A percentile compares a stretch with the other conserved stretches of the same genome.
Conservation (phyloP, 2,888 invertebrate genomes). For the Atethmia centrago region DNA sequence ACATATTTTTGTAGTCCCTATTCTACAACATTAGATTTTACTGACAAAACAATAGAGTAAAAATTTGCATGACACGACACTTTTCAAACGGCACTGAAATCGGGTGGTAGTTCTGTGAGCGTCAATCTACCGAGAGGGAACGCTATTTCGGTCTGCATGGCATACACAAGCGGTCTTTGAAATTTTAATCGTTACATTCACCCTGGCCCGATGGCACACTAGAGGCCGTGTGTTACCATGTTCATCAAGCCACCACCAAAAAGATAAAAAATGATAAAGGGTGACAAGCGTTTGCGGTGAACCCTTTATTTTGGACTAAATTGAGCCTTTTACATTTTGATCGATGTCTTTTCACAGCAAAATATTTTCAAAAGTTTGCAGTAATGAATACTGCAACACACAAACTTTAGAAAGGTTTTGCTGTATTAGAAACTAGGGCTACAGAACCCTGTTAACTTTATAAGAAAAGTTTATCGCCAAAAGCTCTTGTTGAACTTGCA, state of each 20-base stretch:
- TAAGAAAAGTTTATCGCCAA: slow-evolving; percentile 45
- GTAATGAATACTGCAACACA: too few relatives aligned
- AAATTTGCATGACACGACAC: slow-evolving; percentile 71
- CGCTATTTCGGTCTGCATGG: slow-evolving; percentile 87
- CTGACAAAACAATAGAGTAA: slow-evolving; percentile 72
- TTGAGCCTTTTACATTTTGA: slow-evolving; percentile 57
- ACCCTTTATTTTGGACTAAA: slow-evolving; percentile 57
- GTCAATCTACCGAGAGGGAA: slow-evolving; percentile 84
- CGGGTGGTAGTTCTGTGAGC: slow-evolving; percentile 76
- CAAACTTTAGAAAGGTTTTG: too few relatives aligned
- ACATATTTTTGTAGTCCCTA: slow-evolving; percentile 66
- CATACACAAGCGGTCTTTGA: slow-evolving; percentile 87
- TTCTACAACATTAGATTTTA: slow-evolving; percentile 66
- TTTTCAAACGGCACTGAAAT: slow-evolving; percentile 62
- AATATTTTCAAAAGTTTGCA: too few relatives aligned
- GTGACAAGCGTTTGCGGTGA: slow-evolving; percentile 49
- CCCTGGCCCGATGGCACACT: slow-evolving; percentile 86
- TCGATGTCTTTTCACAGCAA: too few relatives aligned
- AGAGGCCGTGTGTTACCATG: slow-evolving; percentile 78
- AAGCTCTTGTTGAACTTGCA: slow-evolving; percentile 52
- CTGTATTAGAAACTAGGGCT: neutral
- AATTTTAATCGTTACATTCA: slow-evolving; percentile 90
- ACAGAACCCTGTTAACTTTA: slow-evolving; percentile 23
- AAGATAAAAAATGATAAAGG: slow-evolving; percentile 71
- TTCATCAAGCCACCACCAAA: slow-evolving; percentile 74